Evolutionary conservation across 64 coral and sea anemone species (phyloP).

Genomic region (Porites lutea): DNA sequence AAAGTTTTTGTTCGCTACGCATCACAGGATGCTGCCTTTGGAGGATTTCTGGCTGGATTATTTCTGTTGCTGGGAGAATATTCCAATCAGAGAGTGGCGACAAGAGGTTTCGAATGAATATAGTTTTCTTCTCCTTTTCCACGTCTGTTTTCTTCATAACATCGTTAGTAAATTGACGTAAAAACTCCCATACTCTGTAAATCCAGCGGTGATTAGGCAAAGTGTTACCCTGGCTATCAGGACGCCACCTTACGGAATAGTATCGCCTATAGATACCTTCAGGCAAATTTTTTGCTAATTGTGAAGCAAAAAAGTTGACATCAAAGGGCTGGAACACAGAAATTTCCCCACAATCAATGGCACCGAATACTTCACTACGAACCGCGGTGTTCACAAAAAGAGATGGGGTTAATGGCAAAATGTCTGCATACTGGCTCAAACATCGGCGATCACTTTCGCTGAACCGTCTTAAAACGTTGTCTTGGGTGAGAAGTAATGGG

Average conservation of each 20-base stretch:
- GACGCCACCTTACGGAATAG: constrained; percentile 21
- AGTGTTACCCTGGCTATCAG: background rate
- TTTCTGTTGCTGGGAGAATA: constrained; percentile 47
- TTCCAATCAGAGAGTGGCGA: constrained; percentile 26
- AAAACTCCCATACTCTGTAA: constrained; percentile 39
- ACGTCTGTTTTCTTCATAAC: background rate
- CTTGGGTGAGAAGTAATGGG: constrained; percentile 60
- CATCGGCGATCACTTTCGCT: background rate
- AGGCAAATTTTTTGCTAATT: background rate
- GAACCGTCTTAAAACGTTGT: background rate
- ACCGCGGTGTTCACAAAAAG: constrained; percentile 36
- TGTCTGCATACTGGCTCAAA: constrained; percentile 3
- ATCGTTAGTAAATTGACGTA: background rate
- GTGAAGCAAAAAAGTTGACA: constrained; percentile 12
- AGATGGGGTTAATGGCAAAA: background rate
- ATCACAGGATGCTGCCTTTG: background rate
- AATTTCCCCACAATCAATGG: background rate
- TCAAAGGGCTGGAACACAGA: constrained; percentile 48
- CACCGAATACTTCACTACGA: constrained; percentile 8
- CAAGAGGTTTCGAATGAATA: background rate
- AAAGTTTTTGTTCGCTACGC: background rate
- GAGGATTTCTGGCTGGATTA: background rate
- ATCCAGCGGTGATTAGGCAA: constrained; percentile 36
- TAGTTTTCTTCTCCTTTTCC: background rate
- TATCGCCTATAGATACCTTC: background rate